A percentile compares a stretch with the other conserved stretches of the same genome.
Conservation (phyloP, 2,113 vertebrate species). For the Ciconia maguari region DNA sequence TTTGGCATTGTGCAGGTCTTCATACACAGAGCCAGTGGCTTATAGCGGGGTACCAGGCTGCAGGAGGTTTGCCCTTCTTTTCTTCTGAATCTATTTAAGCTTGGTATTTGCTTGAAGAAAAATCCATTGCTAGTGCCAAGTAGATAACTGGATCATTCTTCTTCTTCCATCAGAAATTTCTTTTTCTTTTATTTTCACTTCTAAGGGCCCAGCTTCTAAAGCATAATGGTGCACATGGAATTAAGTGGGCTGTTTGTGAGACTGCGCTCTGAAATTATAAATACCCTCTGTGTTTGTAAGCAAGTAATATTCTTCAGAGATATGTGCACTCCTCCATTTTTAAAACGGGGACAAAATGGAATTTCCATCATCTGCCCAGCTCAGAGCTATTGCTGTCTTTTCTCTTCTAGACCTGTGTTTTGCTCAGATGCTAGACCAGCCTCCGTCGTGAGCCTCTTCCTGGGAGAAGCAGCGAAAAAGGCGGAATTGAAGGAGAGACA, state of each 20-base stretch:
- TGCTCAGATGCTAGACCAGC: neutral
- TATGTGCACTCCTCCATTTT: neutral
- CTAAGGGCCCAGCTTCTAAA: neutral
- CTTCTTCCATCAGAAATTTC: neutral
- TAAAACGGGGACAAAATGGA: neutral
- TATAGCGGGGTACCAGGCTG: neutral
- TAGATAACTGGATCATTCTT: neutral
- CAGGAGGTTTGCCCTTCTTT: neutral
- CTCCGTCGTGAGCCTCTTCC: neutral
- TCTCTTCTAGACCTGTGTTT: neutral
- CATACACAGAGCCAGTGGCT: neutral
- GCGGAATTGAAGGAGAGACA: neutral
- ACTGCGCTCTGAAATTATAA: neutral
- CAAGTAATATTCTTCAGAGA: neutral
- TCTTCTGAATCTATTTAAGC: neutral
- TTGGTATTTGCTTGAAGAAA: neutral
- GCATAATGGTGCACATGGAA: neutral
- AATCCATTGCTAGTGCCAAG: neutral
- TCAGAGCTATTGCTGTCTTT: neutral
- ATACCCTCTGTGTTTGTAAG: neutral
- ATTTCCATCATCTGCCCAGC: neutral
- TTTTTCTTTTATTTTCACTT: neutral
- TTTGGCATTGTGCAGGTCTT: neutral
- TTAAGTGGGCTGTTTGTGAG: neutral
- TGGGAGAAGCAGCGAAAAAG: neutral